These are phyloP conservation scores for Eubucco bourcierii DNA, from an alignment of 2,113 vertebrate species.

Conservation along the genomic window DNA sequence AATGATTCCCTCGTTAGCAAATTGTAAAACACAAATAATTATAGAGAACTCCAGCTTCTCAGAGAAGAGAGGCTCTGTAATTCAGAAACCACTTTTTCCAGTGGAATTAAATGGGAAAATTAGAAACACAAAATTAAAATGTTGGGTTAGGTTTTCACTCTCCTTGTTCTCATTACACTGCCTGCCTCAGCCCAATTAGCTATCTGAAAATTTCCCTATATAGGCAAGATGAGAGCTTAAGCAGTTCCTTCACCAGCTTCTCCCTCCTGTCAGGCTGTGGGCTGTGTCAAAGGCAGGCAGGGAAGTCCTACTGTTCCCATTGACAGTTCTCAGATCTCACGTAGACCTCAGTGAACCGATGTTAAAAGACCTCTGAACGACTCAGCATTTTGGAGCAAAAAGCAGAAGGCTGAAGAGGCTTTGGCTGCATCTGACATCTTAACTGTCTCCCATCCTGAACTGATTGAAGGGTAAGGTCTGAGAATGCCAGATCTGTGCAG, in stretches of 20 bases:
- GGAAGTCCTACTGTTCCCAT: not conserved
- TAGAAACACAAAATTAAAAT: slow-evolving; percentile 34
- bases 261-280: not conserved
- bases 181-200: slow-evolving; percentile 30
- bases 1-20: slow-evolving; percentile 39
- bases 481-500: rapidly evolving
- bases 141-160: slow-evolving; percentile 42
- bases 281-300: not conserved
- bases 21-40: not conserved
- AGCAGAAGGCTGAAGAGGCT: not conserved
- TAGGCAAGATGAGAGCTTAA: slow-evolving; percentile 52
- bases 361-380: not conserved
- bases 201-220: slow-evolving; percentile 53
- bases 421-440: not conserved
- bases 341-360: not conserved
- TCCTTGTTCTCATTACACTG: slow-evolving; percentile 45
- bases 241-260: not conserved
- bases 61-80: slow-evolving; percentile 22
- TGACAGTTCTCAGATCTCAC: not conserved
- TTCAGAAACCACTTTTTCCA: slow-evolving; percentile 48
- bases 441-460: not conserved
- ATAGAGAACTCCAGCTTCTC: not conserved
- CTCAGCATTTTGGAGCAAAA: not conserved
- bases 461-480: rapidly evolving
- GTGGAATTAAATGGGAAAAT: slow-evolving; percentile 33